Evolutionary conservation across 2,888 invertebrate species (phyloP).

Genomic region (Diachrysia chrysitis): DNA sequence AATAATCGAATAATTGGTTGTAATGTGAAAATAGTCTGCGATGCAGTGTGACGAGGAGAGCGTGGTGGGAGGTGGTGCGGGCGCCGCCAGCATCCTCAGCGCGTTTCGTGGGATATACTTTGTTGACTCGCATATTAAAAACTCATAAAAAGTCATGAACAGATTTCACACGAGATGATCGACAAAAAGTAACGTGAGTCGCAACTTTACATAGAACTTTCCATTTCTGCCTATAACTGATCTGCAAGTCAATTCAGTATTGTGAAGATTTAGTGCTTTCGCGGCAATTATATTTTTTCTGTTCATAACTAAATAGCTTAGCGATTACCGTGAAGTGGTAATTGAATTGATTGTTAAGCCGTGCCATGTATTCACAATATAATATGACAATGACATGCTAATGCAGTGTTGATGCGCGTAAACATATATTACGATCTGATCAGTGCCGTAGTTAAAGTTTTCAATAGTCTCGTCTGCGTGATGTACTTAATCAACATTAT

Average conservation of each 20-base stretch:
- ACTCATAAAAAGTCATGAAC: slow-evolving; percentile 63
- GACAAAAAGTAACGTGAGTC: slow-evolving; percentile 77
- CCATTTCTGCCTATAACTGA: slow-evolving; percentile 75
- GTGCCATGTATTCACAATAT: slow-evolving; percentile 5
- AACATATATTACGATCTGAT: neutral
- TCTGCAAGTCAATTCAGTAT: slow-evolving; percentile 65
- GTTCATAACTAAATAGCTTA: slow-evolving; percentile 32
- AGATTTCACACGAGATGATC: slow-evolving; percentile 81
- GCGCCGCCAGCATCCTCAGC: slow-evolving; percentile 17
- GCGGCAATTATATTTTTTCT: slow-evolving; percentile 43
- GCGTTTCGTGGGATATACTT: slow-evolving; percentile 43
- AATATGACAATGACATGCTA: slow-evolving; percentile 12
- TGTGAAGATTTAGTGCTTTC: slow-evolving; percentile 43
- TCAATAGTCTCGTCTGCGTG: neutral
- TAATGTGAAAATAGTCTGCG: slow-evolving; percentile 37
- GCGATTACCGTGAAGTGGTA: slow-evolving; percentile 22
- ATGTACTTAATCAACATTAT: too few species aligned
- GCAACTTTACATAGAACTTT: slow-evolving; percentile 78
- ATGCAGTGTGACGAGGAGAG: slow-evolving; percentile 32
- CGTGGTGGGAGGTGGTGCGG: slow-evolving; percentile 7
- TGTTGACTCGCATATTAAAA: slow-evolving; percentile 53
- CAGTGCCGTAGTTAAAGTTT: neutral
- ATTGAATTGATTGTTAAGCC: slow-evolving; percentile 27
- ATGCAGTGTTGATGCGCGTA: neutral
- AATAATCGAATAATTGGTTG: slow-evolving; percentile 24